Percentiles rank a stretch among this genome's conserved stretches.
Evolutionary conservation across 2,888 invertebrate species (phyloP).

Genomic region (Tiliacea citrago): DNA sequence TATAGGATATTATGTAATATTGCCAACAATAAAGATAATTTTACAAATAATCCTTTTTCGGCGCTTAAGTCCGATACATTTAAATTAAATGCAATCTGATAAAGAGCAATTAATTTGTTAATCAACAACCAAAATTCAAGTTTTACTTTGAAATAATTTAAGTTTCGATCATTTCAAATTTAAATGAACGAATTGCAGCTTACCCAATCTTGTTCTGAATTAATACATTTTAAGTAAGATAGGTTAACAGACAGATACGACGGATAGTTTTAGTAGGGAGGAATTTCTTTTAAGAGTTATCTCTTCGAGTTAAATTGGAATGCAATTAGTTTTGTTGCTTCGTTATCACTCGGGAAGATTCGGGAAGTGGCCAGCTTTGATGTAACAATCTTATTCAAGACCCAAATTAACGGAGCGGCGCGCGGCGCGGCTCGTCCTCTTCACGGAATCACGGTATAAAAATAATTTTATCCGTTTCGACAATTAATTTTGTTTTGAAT

Average conservation of each 20-base stretch:
- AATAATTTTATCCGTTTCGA: conserved; percentile 24
- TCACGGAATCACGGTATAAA: conserved; percentile 17
- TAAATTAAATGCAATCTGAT: conserved; percentile 10
- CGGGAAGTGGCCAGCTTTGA: conserved; percentile 31
- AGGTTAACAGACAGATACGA: conserved; percentile 6
- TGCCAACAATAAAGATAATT: not conserved
- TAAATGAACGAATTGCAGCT: conserved; percentile 30
- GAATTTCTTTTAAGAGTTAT: conserved; percentile 12
- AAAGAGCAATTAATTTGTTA: conserved; percentile 31
- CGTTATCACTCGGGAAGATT: conserved; percentile 27
- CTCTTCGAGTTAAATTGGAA: conserved; percentile 29
- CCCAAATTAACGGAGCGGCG: conserved; percentile 41
- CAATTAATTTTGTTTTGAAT: conserved; percentile 13
- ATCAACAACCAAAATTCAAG: conserved; percentile 36
- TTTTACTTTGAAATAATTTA: conserved; percentile 37
- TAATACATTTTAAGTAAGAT: conserved; percentile 27
- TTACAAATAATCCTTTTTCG: not conserved
- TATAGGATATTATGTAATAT: too few relatives aligned
- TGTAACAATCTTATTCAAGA: conserved; percentile 53
- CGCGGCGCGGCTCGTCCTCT: conserved; percentile 8
- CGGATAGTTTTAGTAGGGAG: conserved; percentile 5
- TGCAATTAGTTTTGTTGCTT: conserved; percentile 47
- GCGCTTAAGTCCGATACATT: not conserved
- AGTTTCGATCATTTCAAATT: conserved; percentile 38
- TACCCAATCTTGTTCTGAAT: conserved; percentile 34